Conservation (phyloP, 2,797 vertebrate genomes). For the Nasua narica region DNA sequence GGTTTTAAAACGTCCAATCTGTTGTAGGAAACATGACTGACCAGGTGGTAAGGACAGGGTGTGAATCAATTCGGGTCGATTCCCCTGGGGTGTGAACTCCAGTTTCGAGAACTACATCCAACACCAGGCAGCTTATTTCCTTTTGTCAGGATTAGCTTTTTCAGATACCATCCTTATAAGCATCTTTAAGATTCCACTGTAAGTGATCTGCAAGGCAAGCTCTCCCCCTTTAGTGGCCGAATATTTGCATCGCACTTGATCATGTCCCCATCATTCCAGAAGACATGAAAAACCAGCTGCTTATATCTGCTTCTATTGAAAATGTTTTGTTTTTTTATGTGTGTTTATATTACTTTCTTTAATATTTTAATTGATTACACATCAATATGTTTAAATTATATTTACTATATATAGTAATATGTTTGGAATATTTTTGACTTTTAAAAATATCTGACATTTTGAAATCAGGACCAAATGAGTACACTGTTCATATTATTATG, state of each 20-base stretch:
- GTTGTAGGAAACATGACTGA: not conserved
- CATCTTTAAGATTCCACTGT: not conserved
- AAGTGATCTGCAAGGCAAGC: not conserved
- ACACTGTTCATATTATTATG: not conserved
- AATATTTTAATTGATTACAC: not conserved
- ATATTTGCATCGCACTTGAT: not conserved
- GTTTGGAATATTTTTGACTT: not conserved
- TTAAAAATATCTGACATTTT: constrained; percentile 13
- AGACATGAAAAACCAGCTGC: not conserved
- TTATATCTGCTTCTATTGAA: not conserved
- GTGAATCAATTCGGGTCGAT: not conserved
- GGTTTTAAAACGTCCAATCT: constrained; percentile 15
- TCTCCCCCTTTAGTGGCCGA: not conserved
- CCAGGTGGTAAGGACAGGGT: not conserved
- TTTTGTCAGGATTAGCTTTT: not conserved
- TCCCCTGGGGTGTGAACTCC: not conserved
- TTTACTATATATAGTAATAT: not conserved
- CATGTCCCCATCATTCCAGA: not conserved
- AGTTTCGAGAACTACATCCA: not conserved
- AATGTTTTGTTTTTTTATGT: not conserved
- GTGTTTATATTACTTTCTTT: not conserved
- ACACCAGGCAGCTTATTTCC: not conserved
- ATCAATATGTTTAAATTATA: not conserved
- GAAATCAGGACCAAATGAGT: not conserved
- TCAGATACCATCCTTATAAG: not conserved